Evolutionary conservation across 2,888 invertebrate species (phyloP).

Genomic region (Leptinotarsa peninsularis): DNA sequence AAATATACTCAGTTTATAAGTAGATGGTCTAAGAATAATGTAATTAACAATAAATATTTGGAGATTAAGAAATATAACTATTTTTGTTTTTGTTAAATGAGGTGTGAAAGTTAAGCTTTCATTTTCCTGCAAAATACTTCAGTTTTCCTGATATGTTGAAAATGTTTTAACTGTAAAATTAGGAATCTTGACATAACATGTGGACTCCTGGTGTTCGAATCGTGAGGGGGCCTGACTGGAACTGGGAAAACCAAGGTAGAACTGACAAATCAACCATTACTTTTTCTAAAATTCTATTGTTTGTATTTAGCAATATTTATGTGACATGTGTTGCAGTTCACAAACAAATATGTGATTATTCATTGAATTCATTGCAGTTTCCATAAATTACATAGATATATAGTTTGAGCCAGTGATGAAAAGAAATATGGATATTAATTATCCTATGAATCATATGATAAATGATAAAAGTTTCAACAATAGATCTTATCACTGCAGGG

Average conservation of each 20-base stretch:
- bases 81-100: neutral
- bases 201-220: constrained; percentile 80
- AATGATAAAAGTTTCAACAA: too few relatives aligned
- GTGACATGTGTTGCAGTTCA: too few relatives aligned
- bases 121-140: neutral
- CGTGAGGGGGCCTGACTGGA: constrained; percentile 85
- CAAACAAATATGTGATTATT: too few relatives aligned
- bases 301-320: neutral
- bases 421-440: too few relatives aligned
- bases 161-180: neutral
- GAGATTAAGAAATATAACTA: neutral
- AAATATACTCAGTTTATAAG: neutral
- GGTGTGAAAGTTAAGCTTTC: neutral
- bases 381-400: too few relatives aligned
- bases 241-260: constrained; percentile 81
- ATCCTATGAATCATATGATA: too few relatives aligned
- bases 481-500: too few relatives aligned
- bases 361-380: too few relatives aligned
- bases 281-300: constrained; percentile 24
- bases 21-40: neutral
- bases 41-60: neutral
- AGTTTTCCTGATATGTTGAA: neutral
- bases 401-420: too few relatives aligned
- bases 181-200: constrained; percentile 61
- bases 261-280: constrained; percentile 13